These are phyloP conservation scores for Sitta carolinensis DNA, from an alignment of 2,797 vertebrate species.

Conservation along the genomic window DNA sequence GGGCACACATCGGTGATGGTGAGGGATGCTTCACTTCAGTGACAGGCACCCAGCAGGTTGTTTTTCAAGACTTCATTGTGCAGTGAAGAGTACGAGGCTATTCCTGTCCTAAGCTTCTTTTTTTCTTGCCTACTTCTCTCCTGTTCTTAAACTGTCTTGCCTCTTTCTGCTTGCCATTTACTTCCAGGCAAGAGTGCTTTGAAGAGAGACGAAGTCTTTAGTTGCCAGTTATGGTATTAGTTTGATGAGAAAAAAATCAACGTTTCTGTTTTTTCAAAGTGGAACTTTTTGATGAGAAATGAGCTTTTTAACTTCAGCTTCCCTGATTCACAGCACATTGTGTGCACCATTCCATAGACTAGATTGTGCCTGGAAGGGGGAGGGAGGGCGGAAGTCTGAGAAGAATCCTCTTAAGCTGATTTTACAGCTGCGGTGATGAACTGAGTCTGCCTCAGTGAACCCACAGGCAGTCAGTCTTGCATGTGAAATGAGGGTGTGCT, in stretches of 20 bases:
- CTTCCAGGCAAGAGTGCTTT: not conserved
- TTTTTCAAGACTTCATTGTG: not conserved
- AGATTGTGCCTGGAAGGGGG: not conserved
- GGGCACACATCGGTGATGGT: not conserved
- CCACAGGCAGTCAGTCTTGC: not conserved
- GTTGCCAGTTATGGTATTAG: not conserved
- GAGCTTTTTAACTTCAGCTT: not conserved
- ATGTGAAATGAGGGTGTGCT: not conserved
- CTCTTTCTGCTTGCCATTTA: not conserved
- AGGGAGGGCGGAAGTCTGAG: not conserved
- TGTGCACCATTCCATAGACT: not conserved
- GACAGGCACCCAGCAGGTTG: not conserved
- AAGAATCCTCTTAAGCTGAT: slow-evolving; percentile 10
- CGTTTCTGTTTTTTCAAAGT: not conserved
- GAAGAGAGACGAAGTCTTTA: not conserved
- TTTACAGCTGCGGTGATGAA: not conserved
- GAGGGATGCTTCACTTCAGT: not conserved
- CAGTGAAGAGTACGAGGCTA: not conserved
- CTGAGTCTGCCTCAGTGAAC: slow-evolving; percentile 7
- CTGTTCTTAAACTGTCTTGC: not conserved
- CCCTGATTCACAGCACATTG: not conserved
- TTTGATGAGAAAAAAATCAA: not conserved
- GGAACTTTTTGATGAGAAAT: not conserved
- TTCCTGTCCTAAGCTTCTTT: not conserved
- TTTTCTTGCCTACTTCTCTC: not conserved